These are phyloP conservation scores for Deilephila porcellus DNA, from an alignment of 2,888 invertebrate genomes.

Conservation along the genomic window DNA sequence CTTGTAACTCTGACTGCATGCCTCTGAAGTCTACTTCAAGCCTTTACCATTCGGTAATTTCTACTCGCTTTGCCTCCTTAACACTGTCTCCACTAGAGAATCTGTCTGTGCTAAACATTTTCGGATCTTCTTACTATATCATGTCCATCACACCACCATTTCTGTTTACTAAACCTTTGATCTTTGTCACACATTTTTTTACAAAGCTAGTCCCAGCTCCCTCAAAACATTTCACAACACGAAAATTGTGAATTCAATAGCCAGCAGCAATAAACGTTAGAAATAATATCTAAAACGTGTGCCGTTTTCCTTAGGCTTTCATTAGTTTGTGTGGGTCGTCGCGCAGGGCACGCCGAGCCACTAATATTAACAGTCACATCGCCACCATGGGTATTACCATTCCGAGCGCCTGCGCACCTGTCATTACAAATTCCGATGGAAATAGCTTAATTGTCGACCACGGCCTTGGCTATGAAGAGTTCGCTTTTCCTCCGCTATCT, in stretches of 20 bases:
- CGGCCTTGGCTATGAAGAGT: slow-evolving; percentile 10
- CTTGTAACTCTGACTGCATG: too few species aligned
- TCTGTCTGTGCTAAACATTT: too few species aligned
- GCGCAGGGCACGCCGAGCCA: slow-evolving; percentile 8
- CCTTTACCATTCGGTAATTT: too few species aligned
- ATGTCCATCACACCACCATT: background rate
- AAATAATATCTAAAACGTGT: slow-evolving; percentile 17
- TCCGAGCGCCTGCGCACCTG: slow-evolving; percentile 20
- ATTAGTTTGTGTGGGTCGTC: slow-evolving; percentile 14
- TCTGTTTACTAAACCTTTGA: too few species aligned
- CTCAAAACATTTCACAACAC: slow-evolving; percentile 2
- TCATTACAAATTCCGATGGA: slow-evolving; percentile 19
- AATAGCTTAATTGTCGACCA: background rate
- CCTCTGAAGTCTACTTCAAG: too few species aligned
- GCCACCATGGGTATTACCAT: slow-evolving; percentile 21
- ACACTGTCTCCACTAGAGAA: too few species aligned
- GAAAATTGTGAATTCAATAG: slow-evolving; percentile 13
- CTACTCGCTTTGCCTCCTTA: too few species aligned
- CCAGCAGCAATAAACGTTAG: background rate
- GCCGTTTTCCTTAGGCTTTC: slow-evolving; percentile 17
- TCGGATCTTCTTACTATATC: background rate
- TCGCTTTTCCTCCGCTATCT: background rate
- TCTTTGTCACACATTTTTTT: too few species aligned
- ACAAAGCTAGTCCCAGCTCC: too few species aligned
- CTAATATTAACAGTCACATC: slow-evolving; percentile 19